Evolutionary conservation across 2,113 vertebrate genomes (phyloP).

Genomic region (Isurus oxyrinchus): DNA sequence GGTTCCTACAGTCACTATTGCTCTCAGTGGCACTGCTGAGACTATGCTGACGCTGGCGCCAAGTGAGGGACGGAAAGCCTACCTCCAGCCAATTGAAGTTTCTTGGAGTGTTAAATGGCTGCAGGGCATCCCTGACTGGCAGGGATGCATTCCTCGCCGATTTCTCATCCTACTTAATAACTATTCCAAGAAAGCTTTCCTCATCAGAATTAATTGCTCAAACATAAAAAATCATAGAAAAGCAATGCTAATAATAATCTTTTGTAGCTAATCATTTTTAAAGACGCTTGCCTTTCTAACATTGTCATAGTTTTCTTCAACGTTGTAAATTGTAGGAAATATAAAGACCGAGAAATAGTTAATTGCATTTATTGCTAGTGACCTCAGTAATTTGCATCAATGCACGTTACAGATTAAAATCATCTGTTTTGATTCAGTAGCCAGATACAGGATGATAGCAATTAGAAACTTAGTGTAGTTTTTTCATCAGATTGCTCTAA

Average conservation of each 20-base stretch:
- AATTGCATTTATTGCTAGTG: background rate
- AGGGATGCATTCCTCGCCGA: too few species aligned
- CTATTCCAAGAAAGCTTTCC: background rate
- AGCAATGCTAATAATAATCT: background rate
- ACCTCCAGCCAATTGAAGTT: too few species aligned
- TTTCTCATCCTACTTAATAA: background rate
- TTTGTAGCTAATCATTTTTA: conserved; percentile 3
- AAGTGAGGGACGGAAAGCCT: too few species aligned
- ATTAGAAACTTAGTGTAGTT: conserved; percentile 10
- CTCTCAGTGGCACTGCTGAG: too few species aligned
- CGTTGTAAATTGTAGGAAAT: background rate
- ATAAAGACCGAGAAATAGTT: background rate
- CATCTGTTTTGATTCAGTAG: conserved; percentile 30
- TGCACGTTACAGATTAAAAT: background rate
- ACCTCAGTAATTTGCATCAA: background rate
- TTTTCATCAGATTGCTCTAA: conserved; percentile 5
- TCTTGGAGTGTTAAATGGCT: too few species aligned
- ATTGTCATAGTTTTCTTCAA: background rate
- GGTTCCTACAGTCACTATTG: too few species aligned
- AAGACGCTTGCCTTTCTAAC: background rate
- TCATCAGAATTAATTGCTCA: background rate
- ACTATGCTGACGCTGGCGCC: too few species aligned
- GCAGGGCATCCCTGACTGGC: too few species aligned
- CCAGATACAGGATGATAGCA: conserved; percentile 9
- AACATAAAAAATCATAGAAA: background rate